Evolutionary conservation across 2,888 invertebrate genomes (phyloP).

Genomic region (Herminia tarsipennalis): DNA sequence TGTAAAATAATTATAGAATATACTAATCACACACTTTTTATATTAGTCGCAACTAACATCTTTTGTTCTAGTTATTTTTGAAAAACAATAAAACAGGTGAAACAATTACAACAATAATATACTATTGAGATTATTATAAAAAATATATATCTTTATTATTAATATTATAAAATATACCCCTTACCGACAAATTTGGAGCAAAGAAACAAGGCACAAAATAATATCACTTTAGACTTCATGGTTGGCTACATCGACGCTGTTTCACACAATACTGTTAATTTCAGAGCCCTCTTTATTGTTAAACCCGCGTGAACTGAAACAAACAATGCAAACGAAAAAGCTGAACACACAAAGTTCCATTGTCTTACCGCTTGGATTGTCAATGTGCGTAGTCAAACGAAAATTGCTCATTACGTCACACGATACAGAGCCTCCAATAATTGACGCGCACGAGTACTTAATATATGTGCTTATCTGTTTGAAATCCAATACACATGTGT

Average conservation of each 20-base stretch:
- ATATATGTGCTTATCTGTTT: not conserved
- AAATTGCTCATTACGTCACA: slow-evolving; percentile 38
- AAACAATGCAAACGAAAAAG: slow-evolving; percentile 52
- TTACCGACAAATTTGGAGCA: slow-evolving; percentile 54
- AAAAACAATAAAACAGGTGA: no score
- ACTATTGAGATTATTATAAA: no score
- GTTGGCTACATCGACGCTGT: slow-evolving; percentile 47
- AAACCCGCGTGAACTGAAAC: slow-evolving; percentile 49
- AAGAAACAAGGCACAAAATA: slow-evolving; percentile 49
- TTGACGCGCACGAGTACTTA: slow-evolving; percentile 8
- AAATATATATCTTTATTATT: no score
- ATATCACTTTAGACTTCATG: slow-evolving; percentile 47
- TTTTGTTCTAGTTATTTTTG: no score
- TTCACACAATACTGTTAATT: slow-evolving; percentile 53
- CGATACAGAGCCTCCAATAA: slow-evolving; percentile 28
- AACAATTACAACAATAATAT: no score
- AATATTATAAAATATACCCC: no score
- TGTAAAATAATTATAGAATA: slow-evolving; percentile 30
- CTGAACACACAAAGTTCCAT: slow-evolving; percentile 61
- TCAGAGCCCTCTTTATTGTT: slow-evolving; percentile 44
- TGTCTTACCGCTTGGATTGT: slow-evolving; percentile 39
- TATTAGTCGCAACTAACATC: no score
- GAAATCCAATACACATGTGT: slow-evolving; percentile 3
- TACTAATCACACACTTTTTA: no score
- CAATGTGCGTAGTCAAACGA: slow-evolving; percentile 30